phyloP scores from a whole-genome alignment of 1,140 invertebrate species.

The Euura lappo region DNA sequence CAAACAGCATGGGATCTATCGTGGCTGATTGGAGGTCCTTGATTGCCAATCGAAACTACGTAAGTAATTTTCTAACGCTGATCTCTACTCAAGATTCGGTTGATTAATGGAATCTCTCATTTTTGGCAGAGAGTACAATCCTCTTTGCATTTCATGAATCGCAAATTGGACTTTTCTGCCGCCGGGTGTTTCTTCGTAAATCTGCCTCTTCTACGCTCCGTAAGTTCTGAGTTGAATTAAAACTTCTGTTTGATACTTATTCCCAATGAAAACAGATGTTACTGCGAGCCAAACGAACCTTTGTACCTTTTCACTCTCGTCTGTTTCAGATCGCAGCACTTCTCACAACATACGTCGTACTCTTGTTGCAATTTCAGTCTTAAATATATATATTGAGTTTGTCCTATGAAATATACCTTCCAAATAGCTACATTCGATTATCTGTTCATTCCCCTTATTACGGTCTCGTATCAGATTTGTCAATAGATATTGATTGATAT shows the following conservation, averaged over 20 bases:
- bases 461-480: too few species aligned
- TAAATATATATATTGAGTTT: too few species aligned
- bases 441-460: too few species aligned
- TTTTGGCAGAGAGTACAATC: slow-evolving; percentile 27
- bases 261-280: too few species aligned
- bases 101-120: slow-evolving; percentile 18
- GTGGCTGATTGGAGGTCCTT: slow-evolving; percentile 38
- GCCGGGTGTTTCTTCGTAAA: slow-evolving; percentile 52
- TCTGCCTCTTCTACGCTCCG: slow-evolving; percentile 47
- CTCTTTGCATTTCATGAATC: slow-evolving; percentile 46
- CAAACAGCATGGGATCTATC: slow-evolving; percentile 40
- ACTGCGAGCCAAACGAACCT: too few species aligned
- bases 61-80: slow-evolving; percentile 8
- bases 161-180: slow-evolving; percentile 49
- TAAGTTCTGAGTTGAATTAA: slow-evolving; percentile 28
- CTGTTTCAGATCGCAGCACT: slow-evolving; percentile 39
- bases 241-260: too few species aligned
- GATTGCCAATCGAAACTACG: slow-evolving; percentile 18
- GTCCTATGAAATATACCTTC: too few species aligned
- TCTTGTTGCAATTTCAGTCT: slow-evolving; percentile 45
- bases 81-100: slow-evolving; percentile 3
- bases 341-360: slow-evolving; percentile 49
- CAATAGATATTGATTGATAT: too few species aligned
- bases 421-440: too few species aligned
- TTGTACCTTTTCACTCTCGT: not conserved